Conservation (phyloP, 2,797 vertebrate species). For the Platalea minor region DNA sequence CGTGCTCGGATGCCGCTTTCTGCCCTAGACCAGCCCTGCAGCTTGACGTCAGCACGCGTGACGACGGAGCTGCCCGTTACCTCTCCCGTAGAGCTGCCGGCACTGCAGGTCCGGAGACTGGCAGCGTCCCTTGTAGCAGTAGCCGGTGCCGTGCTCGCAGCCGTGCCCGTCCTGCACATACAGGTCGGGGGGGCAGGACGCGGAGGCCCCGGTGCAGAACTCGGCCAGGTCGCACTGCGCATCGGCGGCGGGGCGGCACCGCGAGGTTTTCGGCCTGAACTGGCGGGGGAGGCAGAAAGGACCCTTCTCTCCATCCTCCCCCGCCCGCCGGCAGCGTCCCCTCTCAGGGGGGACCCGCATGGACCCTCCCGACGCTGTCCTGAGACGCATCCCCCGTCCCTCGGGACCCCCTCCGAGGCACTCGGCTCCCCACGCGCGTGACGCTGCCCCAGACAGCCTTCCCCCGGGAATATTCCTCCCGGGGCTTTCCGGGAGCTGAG, state of each 20-base stretch:
- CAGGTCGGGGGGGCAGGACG: background rate
- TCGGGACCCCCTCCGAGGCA: accelerated
- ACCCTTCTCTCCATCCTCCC: background rate
- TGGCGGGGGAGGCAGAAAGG: background rate
- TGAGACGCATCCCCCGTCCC: background rate
- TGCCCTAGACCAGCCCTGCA: background rate
- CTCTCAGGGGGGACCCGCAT: background rate
- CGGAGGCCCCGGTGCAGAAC: constrained; percentile 37
- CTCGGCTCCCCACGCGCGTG: accelerated
- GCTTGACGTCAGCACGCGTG: too few species aligned
- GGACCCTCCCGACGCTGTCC: accelerated
- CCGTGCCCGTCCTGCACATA: constrained; percentile 8
- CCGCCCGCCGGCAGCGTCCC: accelerated
- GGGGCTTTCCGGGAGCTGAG: background rate
- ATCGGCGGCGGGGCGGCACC: background rate
- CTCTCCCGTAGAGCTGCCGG: background rate
- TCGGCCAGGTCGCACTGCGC: constrained; percentile 35
- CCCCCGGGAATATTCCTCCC: background rate
- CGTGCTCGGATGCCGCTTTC: accelerated
- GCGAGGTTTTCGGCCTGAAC: background rate
- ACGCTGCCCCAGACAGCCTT: accelerated
- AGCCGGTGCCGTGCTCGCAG: background rate
- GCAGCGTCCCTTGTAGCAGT: constrained; percentile 2
- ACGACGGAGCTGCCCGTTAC: background rate
- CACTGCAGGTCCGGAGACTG: background rate